Evolutionary conservation across 2,113 vertebrate species (phyloP).

Genomic region (Cheirogaleus medius): DNA sequence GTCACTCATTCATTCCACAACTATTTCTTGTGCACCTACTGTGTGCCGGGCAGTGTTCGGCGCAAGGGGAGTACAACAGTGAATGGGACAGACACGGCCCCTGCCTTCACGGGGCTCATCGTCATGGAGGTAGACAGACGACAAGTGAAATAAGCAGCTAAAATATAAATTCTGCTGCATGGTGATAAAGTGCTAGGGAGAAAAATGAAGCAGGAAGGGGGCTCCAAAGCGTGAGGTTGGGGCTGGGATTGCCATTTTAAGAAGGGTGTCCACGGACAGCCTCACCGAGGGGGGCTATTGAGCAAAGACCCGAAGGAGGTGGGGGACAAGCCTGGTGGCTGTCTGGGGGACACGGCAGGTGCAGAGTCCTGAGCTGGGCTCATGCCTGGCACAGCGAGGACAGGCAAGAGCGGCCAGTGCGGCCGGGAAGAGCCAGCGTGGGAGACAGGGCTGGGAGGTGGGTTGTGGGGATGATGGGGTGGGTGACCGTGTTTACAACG

Average conservation of each 20-base stretch:
- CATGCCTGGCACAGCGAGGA: neutral
- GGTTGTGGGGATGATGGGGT: neutral
- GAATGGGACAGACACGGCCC: neutral
- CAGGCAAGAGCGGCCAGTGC: neutral
- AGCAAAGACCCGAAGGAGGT: neutral
- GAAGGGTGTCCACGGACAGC: neutral
- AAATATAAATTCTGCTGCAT: neutral
- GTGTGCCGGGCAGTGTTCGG: neutral
- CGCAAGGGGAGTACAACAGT: neutral
- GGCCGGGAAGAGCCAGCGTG: neutral
- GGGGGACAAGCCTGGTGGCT: neutral
- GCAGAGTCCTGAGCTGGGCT: neutral
- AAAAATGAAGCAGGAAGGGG: neutral
- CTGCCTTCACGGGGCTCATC: neutral
- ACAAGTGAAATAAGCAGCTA: neutral
- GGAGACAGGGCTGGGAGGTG: neutral
- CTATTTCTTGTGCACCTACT: neutral
- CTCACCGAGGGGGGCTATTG: neutral
- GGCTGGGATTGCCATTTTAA: neutral
- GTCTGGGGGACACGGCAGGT: neutral
- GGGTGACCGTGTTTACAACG: neutral
- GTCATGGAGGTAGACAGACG: neutral
- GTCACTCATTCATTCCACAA: neutral
- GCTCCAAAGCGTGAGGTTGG: too few species aligned
- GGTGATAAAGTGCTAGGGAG: neutral